phyloP scores from a whole-genome alignment of 1,140 invertebrate genomes.

The Drosophila dunni region DNA sequence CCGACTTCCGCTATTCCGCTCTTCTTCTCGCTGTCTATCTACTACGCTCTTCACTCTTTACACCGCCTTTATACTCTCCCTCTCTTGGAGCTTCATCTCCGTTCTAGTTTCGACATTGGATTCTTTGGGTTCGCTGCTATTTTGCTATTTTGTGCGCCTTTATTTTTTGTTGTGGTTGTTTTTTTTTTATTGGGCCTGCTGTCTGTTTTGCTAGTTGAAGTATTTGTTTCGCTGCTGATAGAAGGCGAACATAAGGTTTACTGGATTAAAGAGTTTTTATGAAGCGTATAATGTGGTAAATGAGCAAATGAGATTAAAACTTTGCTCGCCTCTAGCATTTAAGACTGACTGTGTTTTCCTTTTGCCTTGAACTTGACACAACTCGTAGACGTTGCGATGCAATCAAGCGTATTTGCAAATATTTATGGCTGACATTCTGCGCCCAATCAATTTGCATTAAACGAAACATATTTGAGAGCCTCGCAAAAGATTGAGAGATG shows the following conservation, averaged over 20 bases:
- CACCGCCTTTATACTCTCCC: background rate
- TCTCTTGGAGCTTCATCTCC: slow-evolving; percentile 44
- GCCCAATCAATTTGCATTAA: slow-evolving; percentile 83
- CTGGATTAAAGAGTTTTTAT: slow-evolving; percentile 69
- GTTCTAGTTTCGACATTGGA: slow-evolving; percentile 27
- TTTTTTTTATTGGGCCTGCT: slow-evolving; percentile 57
- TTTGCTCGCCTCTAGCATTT: slow-evolving; percentile 19
- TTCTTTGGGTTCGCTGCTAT: slow-evolving; percentile 25
- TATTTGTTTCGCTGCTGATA: slow-evolving; percentile 49
- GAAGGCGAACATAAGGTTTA: slow-evolving; percentile 56
- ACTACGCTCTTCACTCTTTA: background rate
- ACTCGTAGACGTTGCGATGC: slow-evolving; percentile 28
- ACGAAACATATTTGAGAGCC: slow-evolving; percentile 46
- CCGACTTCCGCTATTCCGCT: too few species aligned
- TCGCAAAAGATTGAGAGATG: slow-evolving; percentile 17
- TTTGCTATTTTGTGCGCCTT: slow-evolving; percentile 50
- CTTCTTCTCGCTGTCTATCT: slow-evolving; percentile 1
- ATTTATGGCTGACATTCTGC: slow-evolving; percentile 70
- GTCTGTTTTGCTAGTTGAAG: slow-evolving; percentile 41
- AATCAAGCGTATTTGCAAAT: slow-evolving; percentile 68
- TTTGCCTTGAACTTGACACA: slow-evolving; percentile 52
- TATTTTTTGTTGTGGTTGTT: too few species aligned
- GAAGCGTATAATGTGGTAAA: slow-evolving; percentile 72
- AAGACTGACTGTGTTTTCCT: slow-evolving; percentile 1
- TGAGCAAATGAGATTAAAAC: slow-evolving; percentile 77